Evolutionary conservation across 2,888 invertebrate genomes (phyloP), one percentile per base, ranked within the genome.

Genomic region (Agonopterix subpropinquella): DNA sequence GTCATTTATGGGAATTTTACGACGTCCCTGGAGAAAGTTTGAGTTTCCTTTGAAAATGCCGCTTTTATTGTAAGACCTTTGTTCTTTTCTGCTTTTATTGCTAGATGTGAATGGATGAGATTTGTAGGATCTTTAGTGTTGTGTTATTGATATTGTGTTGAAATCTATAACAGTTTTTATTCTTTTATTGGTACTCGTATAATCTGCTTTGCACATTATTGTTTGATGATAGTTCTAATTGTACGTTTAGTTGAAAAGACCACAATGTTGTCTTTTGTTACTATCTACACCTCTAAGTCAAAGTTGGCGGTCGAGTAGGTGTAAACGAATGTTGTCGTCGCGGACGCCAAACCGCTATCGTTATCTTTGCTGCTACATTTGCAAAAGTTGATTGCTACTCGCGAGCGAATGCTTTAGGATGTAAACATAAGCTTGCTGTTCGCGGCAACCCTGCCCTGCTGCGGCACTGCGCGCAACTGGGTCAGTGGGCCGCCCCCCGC

Each of bases 401-500:
- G 62, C 67, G 64, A 65, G 65, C 73, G 72, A 75, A 74, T 73
- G 76, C 69, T 67, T 73, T 73, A 76, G 74, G 80, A 82, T 75
- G 78, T 85, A 84, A 86, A 87, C 84, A 82, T 76, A 70, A 75
- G 79, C 70, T 82, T 71, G 70, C 70, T 72, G 78, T 70, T 80
- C 71, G 79, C 77, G 85, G 82, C 89, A 88, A 86, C 89, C 86
- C 89, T 87, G 84, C 85, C 84, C 85, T 90, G 86, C 85, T 89
- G 90, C 89, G 90, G 90, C 89, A 86, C 89, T 89, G 89, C 85
- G 84, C 87, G 90, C 90, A 94, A 92, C 91, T 94, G 91, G 94
- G 94, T 94, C 92, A 94, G 93, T 94, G 91, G 94, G 94, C 92
- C 92, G 91, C 91, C 89, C 85, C 84, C 81, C 81, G 76, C 77